Evolutionary conservation across 1,140 invertebrate genomes (phyloP), one percentile per base, ranked within the genome.

Genomic region (Lysiphlebus fabarum): DNA sequence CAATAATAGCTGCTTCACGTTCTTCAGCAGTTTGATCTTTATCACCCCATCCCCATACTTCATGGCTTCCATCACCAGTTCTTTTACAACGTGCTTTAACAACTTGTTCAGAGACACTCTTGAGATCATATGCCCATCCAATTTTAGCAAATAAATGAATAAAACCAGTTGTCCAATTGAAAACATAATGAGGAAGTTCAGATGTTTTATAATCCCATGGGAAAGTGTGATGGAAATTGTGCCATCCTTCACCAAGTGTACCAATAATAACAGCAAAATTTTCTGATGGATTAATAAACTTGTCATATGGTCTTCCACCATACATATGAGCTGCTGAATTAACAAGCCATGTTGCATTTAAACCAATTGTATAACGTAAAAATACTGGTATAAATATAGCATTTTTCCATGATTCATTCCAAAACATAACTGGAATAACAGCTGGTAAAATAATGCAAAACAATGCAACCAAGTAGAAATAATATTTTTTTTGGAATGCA

Each of bases 181-280:
- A 44, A 12, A 66, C 59, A 43, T 82, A 81, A 48, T 70, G 58
- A 0, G 81, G 81, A 0, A 87, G 68, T 71, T 91, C 89, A 0
- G 88, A 82, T 12, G 90, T 85, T 64, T 87, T 85, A 74, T 95
- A 89, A 67, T 93, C 87, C 71, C 87, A 84, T 1, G 92, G 92
- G 73, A 95, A 95, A 1, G 85, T 86, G 75, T 95, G 92, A 68
- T 95, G 93, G 76, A 93, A 96, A 77, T 93, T 94, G 74, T 93
- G 91, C 84, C 89, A 92, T 33, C 85, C 85, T 73, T 82, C 81
- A 0, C 81, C 80, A 40, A 66, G 34, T 0, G 77, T 12, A 10
- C 37, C 36, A 9, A 51, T 5, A 5, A 36, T 11, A 10, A 51
- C 49, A 4, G 38, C n/a, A n/a, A n/a, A 48, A 55, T 81, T 82